Percentiles rank a stretch among this genome's conserved stretches.
phyloP scores from a whole-genome alignment of 2,113 vertebrate species.

The Spilogale gracilis region DNA sequence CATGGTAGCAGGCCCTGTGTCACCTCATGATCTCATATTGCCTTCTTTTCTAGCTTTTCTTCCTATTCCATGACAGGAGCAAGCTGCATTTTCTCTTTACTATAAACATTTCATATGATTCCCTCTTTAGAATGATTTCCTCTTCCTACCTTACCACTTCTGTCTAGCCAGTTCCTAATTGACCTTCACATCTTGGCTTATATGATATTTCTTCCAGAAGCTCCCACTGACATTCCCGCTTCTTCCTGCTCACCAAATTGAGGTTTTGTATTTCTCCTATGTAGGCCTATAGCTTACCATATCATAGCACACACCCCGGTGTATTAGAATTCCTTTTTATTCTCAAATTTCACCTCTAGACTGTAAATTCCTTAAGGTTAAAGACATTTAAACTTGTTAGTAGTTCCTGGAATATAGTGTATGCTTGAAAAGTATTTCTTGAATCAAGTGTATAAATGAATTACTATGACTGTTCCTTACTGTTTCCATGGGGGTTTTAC shows the following conservation, averaged over 20 bases:
- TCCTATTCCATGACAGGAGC: neutral
- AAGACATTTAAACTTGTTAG: neutral
- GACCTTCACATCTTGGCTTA: neutral
- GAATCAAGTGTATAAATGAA: neutral
- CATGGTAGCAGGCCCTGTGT: neutral
- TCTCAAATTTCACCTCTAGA: neutral
- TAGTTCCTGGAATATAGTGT: neutral
- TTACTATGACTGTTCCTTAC: neutral
- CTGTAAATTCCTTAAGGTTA: neutral
- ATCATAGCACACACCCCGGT: neutral
- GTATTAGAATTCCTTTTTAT: neutral
- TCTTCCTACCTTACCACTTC: neutral
- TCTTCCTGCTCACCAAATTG: neutral
- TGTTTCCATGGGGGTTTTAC: neutral
- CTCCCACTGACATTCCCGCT: neutral
- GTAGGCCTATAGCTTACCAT: neutral
- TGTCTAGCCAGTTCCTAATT: neutral
- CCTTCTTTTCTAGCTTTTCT: neutral
- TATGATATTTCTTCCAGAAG: neutral
- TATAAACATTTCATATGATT: neutral
- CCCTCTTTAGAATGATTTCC: neutral
- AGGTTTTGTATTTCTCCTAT: neutral
- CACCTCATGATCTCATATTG: neutral
- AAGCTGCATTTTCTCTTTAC: neutral
- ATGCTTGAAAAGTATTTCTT: slow-evolving; percentile 8